Base-by-base conservation (phyloP, 1,140 invertebrate genomes). In the Drosophila nasuta region DNA sequence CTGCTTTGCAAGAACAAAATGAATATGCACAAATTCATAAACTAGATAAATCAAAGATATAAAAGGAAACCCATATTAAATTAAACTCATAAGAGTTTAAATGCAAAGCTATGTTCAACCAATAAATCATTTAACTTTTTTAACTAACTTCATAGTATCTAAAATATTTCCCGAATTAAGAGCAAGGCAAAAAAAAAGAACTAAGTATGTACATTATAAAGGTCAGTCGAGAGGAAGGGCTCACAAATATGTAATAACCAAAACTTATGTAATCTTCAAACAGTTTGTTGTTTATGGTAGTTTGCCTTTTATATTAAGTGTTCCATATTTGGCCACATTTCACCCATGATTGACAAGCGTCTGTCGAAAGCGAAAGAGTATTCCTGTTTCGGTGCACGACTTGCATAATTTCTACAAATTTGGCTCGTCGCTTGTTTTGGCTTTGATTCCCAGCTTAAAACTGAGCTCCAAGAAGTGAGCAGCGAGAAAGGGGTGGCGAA, bases 351-450 rank as follows among this genome's bases (percentile, higher is more conserved):
- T 28, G 25, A 13, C 49, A 49, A 48, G 35, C 25, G 30, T 43
- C 10, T 11, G 5, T 38, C 10, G 15, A 38, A 20, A 20, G 33
- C 8, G 17, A 64, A 45, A 71, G 68, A 38, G 49, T 64, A 64
- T 64, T 51, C 51, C 68, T 15, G 20, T 48, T 74, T 69, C 57
- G 65, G 28, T 43, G 49, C 33, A 10, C 13, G 38, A 41, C 48
- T 74, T 74, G 51, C 57, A 62, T 69, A 69, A 68, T 28, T 28
- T 46, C 4, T n/a, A 25, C 28, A 48, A 60, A 60, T 74, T 60
- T 60, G 49, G 56, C 56, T 46, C 15, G 10, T 30, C 38, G 58
- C 66, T 63, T 56, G 51, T 69, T 63, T 69, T 43, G 65, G 25
- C 25, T 49, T 57, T 49, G 28, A 58, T 57, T 56, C 64, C 52